phyloP scores from a whole-genome alignment of 2,797 vertebrate species.

The Bradypodion ventrale region DNA sequence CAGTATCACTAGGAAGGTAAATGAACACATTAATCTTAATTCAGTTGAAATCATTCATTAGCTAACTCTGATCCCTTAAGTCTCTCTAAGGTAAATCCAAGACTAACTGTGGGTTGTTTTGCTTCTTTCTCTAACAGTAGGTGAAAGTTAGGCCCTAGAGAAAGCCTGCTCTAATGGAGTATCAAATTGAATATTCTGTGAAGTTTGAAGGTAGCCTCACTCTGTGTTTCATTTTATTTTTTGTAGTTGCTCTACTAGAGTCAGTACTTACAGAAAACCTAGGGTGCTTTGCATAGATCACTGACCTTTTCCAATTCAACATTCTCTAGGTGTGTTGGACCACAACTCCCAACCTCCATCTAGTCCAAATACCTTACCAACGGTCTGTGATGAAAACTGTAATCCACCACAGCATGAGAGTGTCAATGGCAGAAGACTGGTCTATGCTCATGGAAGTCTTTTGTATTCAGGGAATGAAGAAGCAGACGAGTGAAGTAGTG shows the following conservation, averaged over 20 bases:
- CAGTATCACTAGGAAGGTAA: conserved; percentile 18
- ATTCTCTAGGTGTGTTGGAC: background rate
- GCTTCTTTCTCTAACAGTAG: conserved; percentile 41
- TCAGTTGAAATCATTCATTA: conserved; percentile 48
- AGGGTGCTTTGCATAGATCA: background rate
- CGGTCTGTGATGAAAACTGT: background rate
- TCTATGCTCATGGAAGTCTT: background rate
- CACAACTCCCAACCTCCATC: background rate
- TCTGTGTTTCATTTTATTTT: conserved; percentile 46
- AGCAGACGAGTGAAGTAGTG: too few species aligned
- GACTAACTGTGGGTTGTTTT: conserved; percentile 46
- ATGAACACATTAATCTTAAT: conserved; percentile 52
- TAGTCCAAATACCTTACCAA: background rate
- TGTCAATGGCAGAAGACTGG: background rate
- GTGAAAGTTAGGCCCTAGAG: conserved; percentile 17
- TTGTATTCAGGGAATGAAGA: too few species aligned
- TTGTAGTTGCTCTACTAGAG: conserved; percentile 7
- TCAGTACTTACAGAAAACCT: background rate
- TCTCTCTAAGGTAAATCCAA: conserved; percentile 30
- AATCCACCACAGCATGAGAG: background rate
- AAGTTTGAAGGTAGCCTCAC: conserved; percentile 3
- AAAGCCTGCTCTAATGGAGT: conserved; percentile 24
- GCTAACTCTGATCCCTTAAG: conserved; percentile 11
- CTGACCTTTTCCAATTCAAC: background rate
- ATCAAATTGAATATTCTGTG: background rate